Base-by-base conservation (phyloP, 2,888 invertebrate genomes). In the Gerosis bhagava region DNA sequence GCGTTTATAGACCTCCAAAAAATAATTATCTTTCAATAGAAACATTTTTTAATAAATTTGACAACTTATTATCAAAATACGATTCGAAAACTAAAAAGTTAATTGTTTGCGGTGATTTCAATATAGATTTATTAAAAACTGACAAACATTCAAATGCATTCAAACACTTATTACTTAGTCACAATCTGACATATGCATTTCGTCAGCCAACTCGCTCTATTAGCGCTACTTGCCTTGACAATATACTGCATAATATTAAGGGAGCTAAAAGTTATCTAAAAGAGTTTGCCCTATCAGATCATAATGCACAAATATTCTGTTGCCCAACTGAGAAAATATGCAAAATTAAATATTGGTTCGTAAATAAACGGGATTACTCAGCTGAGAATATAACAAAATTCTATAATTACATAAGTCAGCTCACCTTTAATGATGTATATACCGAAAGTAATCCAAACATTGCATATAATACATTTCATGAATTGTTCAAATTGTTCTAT, bases 401-500 rank as follows among this genome's bases (percentile, higher is more conserved):
- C 16, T 3, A 15, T 29, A 10, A 7, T 8, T 15, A 11, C 16
- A 2, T 29, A 15, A 29, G 16, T n/a, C 6, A 2, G 4, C 16
- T 29, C 8, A 12, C 29, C 8, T 29, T 29, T 8, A 7, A 15
- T 8, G 29, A 29, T 12, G 16, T 29, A 8, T 29, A 29, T 29
- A 11, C 12, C 6, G 16, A 13, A 13, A 13, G 8, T 16, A 16
- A 29, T 8, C 29, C 29, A 15, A 29, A 29, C 16, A 13, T 8
- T 3, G 29, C 29, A 6, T 29, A 29, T 7, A 29, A 29, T 29
- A 29, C 8, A 8, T 29, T 29, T 16, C 29, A 12, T 5, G 29
- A 29, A n/a, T 7, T 29, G 8, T 29, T 29, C 7, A 11, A 29
- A 15, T 29, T 29, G 16, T 15, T 29, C n/a, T 29, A 29, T 29